These are phyloP conservation scores for Alosa sapidissima DNA, from an alignment of 2,797 vertebrate species.

Conservation along the genomic window DNA sequence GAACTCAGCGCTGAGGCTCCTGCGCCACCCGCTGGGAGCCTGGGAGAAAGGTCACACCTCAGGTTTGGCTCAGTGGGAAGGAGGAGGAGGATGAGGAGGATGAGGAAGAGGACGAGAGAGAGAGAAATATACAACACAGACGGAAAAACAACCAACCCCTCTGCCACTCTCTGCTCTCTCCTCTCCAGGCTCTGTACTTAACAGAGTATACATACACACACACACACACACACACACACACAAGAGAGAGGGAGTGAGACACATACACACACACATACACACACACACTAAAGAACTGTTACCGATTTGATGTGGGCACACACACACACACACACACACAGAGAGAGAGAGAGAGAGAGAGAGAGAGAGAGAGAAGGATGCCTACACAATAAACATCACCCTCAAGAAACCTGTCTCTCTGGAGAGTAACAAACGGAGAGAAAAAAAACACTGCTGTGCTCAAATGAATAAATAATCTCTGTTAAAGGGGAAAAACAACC, in stretches of 20 bases:
- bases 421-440: neutral
- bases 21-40: neutral
- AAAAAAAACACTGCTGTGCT: neutral
- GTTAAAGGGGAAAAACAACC: constrained; percentile 7
- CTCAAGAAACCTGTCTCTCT: neutral
- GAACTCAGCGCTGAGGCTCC: neutral
- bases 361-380: neutral
- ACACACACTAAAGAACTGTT: neutral
- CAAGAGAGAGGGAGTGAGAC: neutral
- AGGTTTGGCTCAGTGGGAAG: constrained; percentile 55
- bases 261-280: neutral
- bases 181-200: neutral
- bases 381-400: neutral
- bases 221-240: constrained; percentile 34
- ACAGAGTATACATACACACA: neutral
- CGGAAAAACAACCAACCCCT: constrained; percentile 6
- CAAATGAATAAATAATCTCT: neutral
- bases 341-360: no score
- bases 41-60: constrained; percentile 54
- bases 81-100: constrained; percentile 13
- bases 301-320: neutral
- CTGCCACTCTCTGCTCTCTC: neutral
- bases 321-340: constrained; percentile 6
- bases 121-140: constrained; percentile 30
- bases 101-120: neutral